Base-by-base conservation (phyloP, 1,140 invertebrate species). In the Orchestia grillus region DNA sequence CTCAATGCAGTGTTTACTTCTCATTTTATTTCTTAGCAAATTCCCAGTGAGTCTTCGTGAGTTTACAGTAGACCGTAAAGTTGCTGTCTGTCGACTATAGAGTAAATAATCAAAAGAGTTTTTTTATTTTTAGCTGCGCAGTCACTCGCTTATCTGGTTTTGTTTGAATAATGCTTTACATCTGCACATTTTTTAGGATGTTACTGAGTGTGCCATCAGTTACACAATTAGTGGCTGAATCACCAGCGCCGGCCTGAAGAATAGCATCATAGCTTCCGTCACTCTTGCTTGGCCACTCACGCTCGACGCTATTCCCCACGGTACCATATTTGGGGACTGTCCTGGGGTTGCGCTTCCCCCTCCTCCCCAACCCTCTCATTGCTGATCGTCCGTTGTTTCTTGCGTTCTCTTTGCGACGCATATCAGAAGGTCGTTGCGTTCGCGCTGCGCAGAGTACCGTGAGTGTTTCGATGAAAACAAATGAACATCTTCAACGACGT, bases 231-330 rank as follows among this genome's bases (percentile, higher is more conserved):
- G 88, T 3, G 15, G 36, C n/a, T 42, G 88, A 90, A 90, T 90
- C 88, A 90, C 42, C n/a, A 90, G 88, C 88, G 88, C 88, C n/a
- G 36, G 88, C 15, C 43, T 42, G 42, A 42, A 44, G 44, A 94
- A 45, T 94, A 47, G 43, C 43, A 91, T 40, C 43, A n/a, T 45
- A 45, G 43, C 36, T 44, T 94, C 92, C 92, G 43, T 47, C 92
- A 94, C 92, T 94, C 92, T 45, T 94, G 92, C 43, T 94, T 45
- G 44, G 44, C 44, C 44, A 94, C 44, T 94, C 92, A 45, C 44
- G 44, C 92, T 42, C 62, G 62, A 77, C 62, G 62, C 62, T 94
- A 11, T 94, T 40, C 92, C 92, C 92, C 44, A n/a, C 92, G 40
- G 40, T n/a, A 15, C 92, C 92, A 47, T 47, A 94, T 94, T 94